Evolutionary conservation across 2,888 invertebrate species (phyloP), one percentile per base, ranked within the genome.

Genomic region (Leptarthrus brevirostris): DNA sequence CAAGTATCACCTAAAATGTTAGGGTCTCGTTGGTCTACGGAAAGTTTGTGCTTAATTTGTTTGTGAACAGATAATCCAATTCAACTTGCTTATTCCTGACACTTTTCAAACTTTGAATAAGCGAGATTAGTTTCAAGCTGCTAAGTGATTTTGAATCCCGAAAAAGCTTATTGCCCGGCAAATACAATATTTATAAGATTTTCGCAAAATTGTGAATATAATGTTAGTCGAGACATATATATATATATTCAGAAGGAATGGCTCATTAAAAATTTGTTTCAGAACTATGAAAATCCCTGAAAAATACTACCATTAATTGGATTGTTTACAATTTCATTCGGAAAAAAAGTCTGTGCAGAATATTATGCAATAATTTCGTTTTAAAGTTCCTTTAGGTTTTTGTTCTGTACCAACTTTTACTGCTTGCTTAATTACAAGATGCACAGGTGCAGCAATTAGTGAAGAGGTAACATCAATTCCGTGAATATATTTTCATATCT

Each of bases 1-100:
- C n/a, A 0, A 40, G 40, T 12, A 12, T 40, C n/a, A n/a, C 12
- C 12, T 40, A 40, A 40, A 40, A 40, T 40, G 6, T 40, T 2
- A 40, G 6, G 2, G 4, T 30, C 36, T 12, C n/a, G 1, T 56
- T 20, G 18, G 18, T 36, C 10, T 12, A 12, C 18, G 16, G 26
- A 20, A 58, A 58, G 36, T 58, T 36, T 40, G 36, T 34, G 58
- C 18, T 58, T 14, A 58, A 58, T 58, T 58, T 58, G 20, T 58
- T 16, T 18, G 10, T 14, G 26, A 58, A 36, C 20, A 12, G 18
- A 36, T 58, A 36, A 58, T 40, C 36, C 34, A 58, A n/a, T n/a
- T n/a, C n/a, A n/a, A n/a, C n/a, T n/a, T n/a, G n/a, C n/a, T n/a
- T n/a, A n/a, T 56, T 56, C 14, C 30, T 36, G 12, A 5, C 58